Base-by-base conservation (phyloP, 2,113 vertebrate species). In the Damaliscus lunatus region DNA sequence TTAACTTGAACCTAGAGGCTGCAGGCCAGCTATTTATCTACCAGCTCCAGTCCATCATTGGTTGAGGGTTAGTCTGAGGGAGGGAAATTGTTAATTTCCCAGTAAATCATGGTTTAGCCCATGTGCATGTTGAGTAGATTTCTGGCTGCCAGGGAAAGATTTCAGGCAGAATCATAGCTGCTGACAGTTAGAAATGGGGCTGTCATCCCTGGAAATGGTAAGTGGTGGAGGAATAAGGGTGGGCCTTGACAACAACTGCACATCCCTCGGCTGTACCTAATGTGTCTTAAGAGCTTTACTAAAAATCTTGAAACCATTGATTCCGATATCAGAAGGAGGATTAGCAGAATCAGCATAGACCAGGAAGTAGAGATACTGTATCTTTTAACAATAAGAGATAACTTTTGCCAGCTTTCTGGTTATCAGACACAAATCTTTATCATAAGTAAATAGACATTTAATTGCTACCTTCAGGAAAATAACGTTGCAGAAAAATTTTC, bases 391-490 rank as follows among this genome's bases (percentile, higher is more conserved):
- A 40, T 53, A 57, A 93, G 17, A 88, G 52, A 59, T 48, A 43
- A 64, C n/a, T 67, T 90, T 87, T 43, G 60, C 36, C 48, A 87
- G 17, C 14, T 33, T 36, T 92, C 43, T 85, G 64, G 6, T 87
- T 81, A 6, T 67, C 60, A 96, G 78, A 13, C 50, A 84, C 31
- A 89, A 71, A 60, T 92, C 31, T 17, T 10, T 91, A 2, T 62
- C 71, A 36, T 21, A 84, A 82, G 17, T 12, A 97, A 94, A 62
- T 57, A 82, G 5, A 53, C 71, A 59, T 62, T 93, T 74, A 67
- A 48, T 86, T 96, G 29, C 48, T 95, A 40, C 74, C 55, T 82
- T 15, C 57, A 64, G 59, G 5, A 97, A 92, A 95, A 67, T 96
- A 7, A 7, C 53, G 1, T 95, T 90, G 21, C 62, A 90, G 43